Evolutionary conservation across 1,140 invertebrate species (phyloP).

Genomic region (Euborellia annulipes): DNA sequence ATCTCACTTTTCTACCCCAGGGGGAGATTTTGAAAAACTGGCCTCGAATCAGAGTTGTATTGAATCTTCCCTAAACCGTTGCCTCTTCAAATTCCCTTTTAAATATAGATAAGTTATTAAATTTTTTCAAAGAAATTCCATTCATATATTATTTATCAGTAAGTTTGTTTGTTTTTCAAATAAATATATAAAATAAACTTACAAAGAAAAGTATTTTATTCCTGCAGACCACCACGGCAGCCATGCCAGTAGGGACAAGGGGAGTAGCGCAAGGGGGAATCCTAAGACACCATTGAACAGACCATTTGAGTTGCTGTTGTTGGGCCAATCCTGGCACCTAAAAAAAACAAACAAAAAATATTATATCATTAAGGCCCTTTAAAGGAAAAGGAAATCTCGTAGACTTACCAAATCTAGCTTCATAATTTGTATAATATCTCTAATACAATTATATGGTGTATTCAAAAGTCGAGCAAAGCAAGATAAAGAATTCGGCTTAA

Average conservation of each 20-base stretch:
- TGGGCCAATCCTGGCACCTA: constrained; percentile 42
- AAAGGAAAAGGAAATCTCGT: no score
- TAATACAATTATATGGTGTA: constrained; percentile 66
- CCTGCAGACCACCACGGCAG: constrained; percentile 64
- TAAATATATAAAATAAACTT: no score
- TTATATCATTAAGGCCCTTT: no score
- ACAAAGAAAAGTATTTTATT: constrained; percentile 83
- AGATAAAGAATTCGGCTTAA: constrained; percentile 70
- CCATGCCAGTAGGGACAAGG: constrained; percentile 69
- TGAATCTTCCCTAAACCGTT: no score
- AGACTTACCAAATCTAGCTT: constrained; percentile 49
- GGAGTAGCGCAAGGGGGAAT: constrained; percentile 72
- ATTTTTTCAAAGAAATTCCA: no score
- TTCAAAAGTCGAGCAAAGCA: constrained; percentile 70
- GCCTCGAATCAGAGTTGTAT: no score
- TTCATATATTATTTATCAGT: no score
- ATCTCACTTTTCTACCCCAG: no score
- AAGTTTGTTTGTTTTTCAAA: no score
- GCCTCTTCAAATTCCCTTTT: no score
- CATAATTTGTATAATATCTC: constrained; percentile 84
- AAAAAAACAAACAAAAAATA: neutral
- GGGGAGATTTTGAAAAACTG: no score
- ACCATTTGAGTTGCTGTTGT: constrained; percentile 61
- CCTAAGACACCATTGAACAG: constrained; percentile 75
- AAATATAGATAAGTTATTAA: no score